Conservation (phyloP, 2,888 invertebrate species). For the Thysanoteuthis rhombus region DNA sequence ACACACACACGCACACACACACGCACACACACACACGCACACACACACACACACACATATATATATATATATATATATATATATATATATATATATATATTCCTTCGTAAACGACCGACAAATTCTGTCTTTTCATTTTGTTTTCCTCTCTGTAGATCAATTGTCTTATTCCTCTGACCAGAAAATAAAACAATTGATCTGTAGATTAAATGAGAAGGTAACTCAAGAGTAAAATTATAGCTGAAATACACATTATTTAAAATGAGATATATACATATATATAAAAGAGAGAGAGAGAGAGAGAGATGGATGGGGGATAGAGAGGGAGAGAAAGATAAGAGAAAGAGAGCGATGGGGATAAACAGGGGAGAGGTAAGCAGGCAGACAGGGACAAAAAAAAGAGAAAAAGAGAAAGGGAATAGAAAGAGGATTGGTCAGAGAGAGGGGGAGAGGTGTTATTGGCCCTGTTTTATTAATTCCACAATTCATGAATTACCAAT, state of each 20-base stretch:
- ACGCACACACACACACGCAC: background rate
- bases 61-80: background rate
- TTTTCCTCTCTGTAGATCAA: no score
- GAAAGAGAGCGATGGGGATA: background rate
- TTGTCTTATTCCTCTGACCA: no score
- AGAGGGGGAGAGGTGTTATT: background rate
- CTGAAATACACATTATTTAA: no score
- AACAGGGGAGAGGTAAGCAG: background rate
- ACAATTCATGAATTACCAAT: no score
- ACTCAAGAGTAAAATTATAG: no score
- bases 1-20: background rate
- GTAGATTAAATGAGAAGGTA: no score
- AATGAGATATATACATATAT: no score
- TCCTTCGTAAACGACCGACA: no score
- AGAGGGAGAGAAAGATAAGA: background rate
- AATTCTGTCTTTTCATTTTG: no score
- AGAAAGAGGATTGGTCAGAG: background rate
- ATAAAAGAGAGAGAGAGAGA: no score
- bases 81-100: background rate
- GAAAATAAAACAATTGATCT: no score
- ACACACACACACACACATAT: background rate
- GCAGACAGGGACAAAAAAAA: background rate
- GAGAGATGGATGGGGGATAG: background rate
- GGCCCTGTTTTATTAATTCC: no score
- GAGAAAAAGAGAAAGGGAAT: background rate